Evolutionary conservation across 2,888 invertebrate genomes (phyloP).

Genomic region (Adela reaumurella): DNA sequence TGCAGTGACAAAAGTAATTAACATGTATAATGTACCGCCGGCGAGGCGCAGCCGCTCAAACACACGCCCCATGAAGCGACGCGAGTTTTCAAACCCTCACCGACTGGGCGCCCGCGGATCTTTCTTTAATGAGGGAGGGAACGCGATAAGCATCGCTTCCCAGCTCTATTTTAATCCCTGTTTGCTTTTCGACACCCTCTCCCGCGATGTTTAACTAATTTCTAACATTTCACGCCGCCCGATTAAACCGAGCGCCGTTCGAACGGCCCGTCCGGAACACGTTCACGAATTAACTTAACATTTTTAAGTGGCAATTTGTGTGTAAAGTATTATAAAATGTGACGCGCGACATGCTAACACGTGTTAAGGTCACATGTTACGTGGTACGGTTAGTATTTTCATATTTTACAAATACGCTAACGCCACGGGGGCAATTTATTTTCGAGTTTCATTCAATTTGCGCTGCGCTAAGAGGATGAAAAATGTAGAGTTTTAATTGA

Average conservation of each 20-base stretch:
- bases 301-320: not conserved
- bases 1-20: constrained; percentile 51
- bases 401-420: too few species aligned
- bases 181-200: constrained; percentile 14
- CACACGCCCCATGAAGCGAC: too few species aligned
- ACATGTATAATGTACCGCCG: constrained; percentile 20
- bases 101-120: too few species aligned
- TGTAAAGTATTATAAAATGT: not conserved
- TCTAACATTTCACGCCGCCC: not conserved
- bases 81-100: too few species aligned
- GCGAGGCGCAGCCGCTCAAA: not conserved
- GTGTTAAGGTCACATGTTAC: too few species aligned
- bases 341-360: too few species aligned
- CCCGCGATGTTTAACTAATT: not conserved
- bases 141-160: constrained; percentile 25
- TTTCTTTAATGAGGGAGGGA: constrained; percentile 29
- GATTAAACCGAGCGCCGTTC: not conserved
- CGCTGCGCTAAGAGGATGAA: too few species aligned
- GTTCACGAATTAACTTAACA: not conserved
- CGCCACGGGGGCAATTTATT: too few species aligned
- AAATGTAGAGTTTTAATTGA: too few species aligned
- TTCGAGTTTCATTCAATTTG: too few species aligned
- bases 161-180: constrained; percentile 21
- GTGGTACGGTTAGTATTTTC: too few species aligned
- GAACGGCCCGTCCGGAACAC: not conserved